Percentiles rank a stretch among this genome's conserved stretches.
Evolutionary conservation across 2,797 vertebrate genomes (phyloP).

Genomic region (Hippopotamyrus pictus): DNA sequence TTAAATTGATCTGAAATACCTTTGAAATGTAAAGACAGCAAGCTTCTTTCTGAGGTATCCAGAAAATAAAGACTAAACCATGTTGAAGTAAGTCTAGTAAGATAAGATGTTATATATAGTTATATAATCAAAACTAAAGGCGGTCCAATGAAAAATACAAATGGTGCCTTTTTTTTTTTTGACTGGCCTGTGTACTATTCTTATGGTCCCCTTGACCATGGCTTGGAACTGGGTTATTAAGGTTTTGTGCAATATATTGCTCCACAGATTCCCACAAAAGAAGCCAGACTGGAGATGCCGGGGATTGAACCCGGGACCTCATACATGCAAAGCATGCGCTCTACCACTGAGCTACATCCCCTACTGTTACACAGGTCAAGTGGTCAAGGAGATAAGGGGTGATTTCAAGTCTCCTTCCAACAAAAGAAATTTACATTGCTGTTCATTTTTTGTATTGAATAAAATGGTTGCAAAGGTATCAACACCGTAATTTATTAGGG

Average conservation of each 20-base stretch:
- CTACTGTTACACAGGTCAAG: background rate
- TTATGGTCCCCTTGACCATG: background rate
- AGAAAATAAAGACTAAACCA: background rate
- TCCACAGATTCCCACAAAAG: background rate
- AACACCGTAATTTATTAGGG: background rate
- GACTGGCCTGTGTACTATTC: background rate
- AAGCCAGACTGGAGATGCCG: slow-evolving; percentile 30
- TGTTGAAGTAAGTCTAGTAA: background rate
- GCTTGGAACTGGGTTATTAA: background rate
- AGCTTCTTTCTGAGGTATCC: background rate
- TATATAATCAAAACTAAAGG: background rate
- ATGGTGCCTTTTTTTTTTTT: background rate
- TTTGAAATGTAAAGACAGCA: background rate
- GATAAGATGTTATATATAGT: background rate
- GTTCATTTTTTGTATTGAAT: background rate
- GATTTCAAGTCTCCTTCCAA: background rate
- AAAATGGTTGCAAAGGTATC: background rate
- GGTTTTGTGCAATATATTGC: background rate
- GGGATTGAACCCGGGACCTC: slow-evolving; percentile 43
- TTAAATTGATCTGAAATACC: background rate
- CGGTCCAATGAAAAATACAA: background rate
- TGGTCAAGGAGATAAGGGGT: background rate
- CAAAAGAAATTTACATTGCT: background rate
- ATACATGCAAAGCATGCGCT: slow-evolving; percentile 43
- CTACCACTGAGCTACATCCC: slow-evolving; percentile 44